Evolutionary conservation across 1,140 invertebrate species (phyloP).

Genomic region (Scaptomyza hsui): DNA sequence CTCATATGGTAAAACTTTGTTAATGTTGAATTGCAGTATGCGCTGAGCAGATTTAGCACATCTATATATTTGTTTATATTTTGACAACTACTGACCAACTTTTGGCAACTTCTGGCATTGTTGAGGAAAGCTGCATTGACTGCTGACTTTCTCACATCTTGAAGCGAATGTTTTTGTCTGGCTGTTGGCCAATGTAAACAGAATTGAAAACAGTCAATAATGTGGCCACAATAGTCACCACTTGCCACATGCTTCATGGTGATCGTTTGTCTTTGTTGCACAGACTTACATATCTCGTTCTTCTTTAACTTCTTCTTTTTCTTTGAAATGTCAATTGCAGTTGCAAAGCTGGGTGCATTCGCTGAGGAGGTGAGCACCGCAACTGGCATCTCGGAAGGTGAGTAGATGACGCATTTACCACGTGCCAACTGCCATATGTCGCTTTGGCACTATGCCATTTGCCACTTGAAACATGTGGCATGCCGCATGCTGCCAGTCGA

Average conservation of each 20-base stretch:
- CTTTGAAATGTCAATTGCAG: conserved; percentile 49
- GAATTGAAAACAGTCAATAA: not conserved
- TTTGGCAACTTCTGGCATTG: conserved; percentile 1
- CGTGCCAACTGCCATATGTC: conserved; percentile 9
- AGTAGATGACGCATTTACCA: conserved; percentile 20
- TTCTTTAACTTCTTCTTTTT: not conserved
- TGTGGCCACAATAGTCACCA: conserved; percentile 31
- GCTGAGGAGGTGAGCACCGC: conserved; percentile 65
- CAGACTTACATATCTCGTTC: conserved; percentile 1
- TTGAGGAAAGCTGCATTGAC: not conserved
- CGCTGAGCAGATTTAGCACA: not conserved
- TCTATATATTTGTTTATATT: not conserved
- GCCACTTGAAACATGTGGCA: conserved; percentile 2
- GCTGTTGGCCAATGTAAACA: conserved; percentile 28
- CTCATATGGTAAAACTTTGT: no score
- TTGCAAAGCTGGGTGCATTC: conserved; percentile 57
- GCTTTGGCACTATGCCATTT: no score
- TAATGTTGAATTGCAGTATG: no score
- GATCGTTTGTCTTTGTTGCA: conserved; percentile 24
- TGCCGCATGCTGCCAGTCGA: conserved; percentile 15
- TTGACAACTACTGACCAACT: not conserved
- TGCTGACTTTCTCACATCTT: conserved; percentile 9
- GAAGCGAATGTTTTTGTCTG: conserved; percentile 12
- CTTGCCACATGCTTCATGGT: conserved; percentile 41
- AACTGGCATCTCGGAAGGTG: conserved; percentile 75